These are phyloP conservation scores for Catamblyrhynchus diadema DNA, from an alignment of 2,797 vertebrate genomes.

Conservation along the genomic window DNA sequence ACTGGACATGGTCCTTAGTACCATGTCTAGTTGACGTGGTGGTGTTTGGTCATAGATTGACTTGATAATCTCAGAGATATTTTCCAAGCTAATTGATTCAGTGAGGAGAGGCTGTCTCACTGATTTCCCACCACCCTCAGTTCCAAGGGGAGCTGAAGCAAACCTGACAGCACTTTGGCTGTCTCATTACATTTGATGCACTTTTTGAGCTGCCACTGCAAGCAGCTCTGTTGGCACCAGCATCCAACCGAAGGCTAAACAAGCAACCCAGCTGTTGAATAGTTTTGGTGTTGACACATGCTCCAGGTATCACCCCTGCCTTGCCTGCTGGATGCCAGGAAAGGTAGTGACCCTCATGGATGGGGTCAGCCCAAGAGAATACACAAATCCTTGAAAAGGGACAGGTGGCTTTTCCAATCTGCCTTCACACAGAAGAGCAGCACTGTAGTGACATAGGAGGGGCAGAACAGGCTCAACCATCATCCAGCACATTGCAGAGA, in stretches of 20 bases:
- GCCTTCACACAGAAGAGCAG: background rate
- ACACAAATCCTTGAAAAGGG: background rate
- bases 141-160: background rate
- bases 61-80: background rate
- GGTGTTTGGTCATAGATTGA: too few relatives aligned
- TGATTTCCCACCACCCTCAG: background rate
- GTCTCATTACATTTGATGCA: background rate
- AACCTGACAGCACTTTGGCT: background rate
- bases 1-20: background rate
- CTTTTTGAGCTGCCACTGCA: background rate
- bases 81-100: background rate
- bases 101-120: background rate
- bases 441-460: background rate
- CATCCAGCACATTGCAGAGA: background rate
- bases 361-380: background rate
- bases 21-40: rapidly evolving
- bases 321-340: background rate
- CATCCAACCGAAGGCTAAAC: background rate
- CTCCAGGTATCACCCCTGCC: rapidly evolving
- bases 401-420: background rate
- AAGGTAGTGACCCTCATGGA: background rate
- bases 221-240: background rate
- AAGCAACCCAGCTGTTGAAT: background rate
- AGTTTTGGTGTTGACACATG: background rate
- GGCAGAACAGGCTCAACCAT: background rate